A percentile compares a stretch with the other conserved stretches of the same genome.
phyloP scores from a whole-genome alignment of 2,888 invertebrate species.

The Cephus runcator region DNA sequence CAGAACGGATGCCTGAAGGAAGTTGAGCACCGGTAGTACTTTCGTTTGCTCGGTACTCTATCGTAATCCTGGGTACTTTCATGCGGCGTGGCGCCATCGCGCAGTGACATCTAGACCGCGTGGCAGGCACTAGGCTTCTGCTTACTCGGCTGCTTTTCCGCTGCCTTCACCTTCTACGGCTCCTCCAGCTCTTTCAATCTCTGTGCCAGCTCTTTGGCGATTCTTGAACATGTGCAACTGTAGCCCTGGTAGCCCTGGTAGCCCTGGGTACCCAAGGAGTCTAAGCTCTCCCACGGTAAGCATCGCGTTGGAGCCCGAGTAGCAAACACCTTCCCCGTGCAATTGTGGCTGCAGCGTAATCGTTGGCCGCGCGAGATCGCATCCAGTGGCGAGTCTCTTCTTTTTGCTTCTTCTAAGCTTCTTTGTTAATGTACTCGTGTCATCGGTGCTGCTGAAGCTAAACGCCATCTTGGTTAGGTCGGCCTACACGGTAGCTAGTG shows the following conservation, averaged over 20 bases:
- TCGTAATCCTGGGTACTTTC: no score
- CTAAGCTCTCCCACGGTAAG: no score
- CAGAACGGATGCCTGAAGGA: no score
- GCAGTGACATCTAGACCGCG: constrained; percentile 3
- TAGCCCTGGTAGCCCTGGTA: no score
- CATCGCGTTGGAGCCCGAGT: background rate
- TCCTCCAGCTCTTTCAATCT: background rate
- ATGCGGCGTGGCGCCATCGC: background rate
- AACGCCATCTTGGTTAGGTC: background rate
- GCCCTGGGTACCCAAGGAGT: no score
- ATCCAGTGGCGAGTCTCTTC: background rate
- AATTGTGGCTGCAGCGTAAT: background rate
- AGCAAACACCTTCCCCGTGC: background rate
- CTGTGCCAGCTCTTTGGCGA: no score
- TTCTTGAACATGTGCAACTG: no score
- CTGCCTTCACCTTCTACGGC: background rate
- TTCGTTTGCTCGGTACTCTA: no score
- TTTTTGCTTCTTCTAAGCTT: background rate
- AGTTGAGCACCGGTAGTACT: no score
- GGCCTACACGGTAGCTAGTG: background rate
- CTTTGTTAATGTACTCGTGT: background rate
- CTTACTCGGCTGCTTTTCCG: background rate
- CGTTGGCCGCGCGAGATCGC: background rate
- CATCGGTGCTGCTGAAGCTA: background rate
- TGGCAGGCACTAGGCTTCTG: background rate